Evolutionary conservation across 2,113 vertebrate species (phyloP).

Genomic region (Lonchura striata): DNA sequence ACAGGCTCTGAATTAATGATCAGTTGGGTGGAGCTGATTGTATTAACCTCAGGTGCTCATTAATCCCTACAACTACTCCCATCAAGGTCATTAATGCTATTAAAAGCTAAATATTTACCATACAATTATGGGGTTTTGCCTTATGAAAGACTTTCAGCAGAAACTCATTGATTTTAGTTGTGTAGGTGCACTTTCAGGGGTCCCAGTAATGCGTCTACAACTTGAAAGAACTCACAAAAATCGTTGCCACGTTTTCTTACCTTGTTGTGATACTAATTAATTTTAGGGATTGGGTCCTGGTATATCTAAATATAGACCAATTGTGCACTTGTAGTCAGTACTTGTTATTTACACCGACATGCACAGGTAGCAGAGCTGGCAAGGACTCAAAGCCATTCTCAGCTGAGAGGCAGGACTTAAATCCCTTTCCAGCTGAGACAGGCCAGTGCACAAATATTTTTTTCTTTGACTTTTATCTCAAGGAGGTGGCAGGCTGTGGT

Average conservation of each 20-base stretch:
- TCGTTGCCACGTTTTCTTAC: neutral
- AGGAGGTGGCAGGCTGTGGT: neutral
- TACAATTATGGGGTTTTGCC: neutral
- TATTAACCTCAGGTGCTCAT: constrained; percentile 56
- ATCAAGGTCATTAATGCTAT: constrained; percentile 39
- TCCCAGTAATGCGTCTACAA: neutral
- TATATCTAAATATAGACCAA: neutral
- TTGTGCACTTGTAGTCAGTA: rapidly evolving
- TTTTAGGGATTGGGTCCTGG: neutral
- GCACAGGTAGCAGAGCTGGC: neutral
- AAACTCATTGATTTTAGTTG: neutral
- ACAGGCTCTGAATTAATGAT: constrained; percentile 40
- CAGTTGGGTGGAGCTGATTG: neutral
- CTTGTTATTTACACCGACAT: neutral
- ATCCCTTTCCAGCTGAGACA: neutral
- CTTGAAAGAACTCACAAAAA: neutral
- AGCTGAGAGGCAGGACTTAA: neutral
- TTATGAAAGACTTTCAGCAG: neutral
- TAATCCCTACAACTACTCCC: constrained; percentile 17
- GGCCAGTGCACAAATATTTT: neutral
- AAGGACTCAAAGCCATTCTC: neutral
- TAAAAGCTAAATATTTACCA: constrained; percentile 48
- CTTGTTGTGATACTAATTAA: neutral
- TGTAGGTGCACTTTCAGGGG: neutral
- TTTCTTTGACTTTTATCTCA: neutral